Conservation (phyloP, 92 coral and sea anemone species). For the Bergia puertoricense region DNA sequence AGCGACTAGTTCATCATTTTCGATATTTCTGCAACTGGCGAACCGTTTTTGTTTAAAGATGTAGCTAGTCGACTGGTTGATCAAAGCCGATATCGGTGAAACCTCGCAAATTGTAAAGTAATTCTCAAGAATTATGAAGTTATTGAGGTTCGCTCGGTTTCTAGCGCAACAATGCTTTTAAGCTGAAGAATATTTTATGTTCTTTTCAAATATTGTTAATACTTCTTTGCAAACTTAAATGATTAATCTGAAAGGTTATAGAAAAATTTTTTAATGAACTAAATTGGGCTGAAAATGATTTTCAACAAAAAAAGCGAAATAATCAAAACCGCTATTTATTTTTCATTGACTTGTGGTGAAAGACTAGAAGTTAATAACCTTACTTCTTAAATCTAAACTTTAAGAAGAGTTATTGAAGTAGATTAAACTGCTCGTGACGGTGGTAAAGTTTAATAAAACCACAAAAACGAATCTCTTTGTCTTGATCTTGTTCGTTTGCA, state of each 20-base stretch:
- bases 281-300: not conserved
- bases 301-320: conserved; percentile 1
- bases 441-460: conserved; percentile 25
- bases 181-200: not conserved
- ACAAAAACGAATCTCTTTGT: conserved; percentile 11
- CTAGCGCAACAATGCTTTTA: not conserved
- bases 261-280: not conserved
- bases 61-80: not conserved
- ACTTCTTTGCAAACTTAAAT: not conserved
- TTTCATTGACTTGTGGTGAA: conserved; percentile 1
- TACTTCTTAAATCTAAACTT: not conserved
- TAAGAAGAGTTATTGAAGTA: not conserved
- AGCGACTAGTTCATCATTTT: not conserved
- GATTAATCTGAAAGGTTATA: conserved; percentile 7
- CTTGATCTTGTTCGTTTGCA: not conserved
- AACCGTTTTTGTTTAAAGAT: not conserved
- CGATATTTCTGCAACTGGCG: not conserved
- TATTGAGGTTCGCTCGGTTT: not conserved
- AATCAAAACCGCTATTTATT: not conserved
- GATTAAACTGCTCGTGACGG: conserved; percentile 1
- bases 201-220: not conserved
- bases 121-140: not conserved
- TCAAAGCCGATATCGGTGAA: no score
- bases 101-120: not conserved
- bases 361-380: not conserved